Base-by-base conservation (phyloP, 2,888 invertebrate genomes). In the Eupithecia vulgata region DNA sequence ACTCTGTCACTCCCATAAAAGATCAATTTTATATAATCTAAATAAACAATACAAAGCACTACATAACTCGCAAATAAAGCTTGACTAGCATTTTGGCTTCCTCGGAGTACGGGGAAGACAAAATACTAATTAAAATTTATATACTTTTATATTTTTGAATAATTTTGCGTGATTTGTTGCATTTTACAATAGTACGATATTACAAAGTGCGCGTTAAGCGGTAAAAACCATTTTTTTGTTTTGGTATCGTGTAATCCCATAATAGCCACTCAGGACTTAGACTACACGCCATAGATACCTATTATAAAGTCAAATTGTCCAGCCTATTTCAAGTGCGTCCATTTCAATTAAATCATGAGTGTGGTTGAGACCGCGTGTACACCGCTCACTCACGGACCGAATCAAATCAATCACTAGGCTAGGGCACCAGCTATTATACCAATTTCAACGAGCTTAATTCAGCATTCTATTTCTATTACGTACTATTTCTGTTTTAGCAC, bases 321-420 rank as follows among this genome's bases (percentile, higher is more conserved):
- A 75, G 76, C 80, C 82, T 79, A 83, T 83, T 86, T 85, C 83
- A 85, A 85, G 86, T 84, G 85, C 87, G 89, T 85, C 87, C 87
- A 85, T 88, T 91, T 91, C 90, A 91, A 92, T 92, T 92, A 91
- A 91, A 90, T 86, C 87, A 87, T 84, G 86, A 83, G 85, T 84
- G 82, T 79, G 81, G 81, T 81, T 80, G 67, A 81, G 83, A 82
- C 81, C 85, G 78, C 85, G 87, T 87, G 85, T 85, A 85, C 85
- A 87, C 84, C 83, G 83, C 85, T 85, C 83, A 83, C 81, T 74
- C 64, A 71, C 57, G 13, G 73, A 83, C 79, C 74, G 79, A 81
- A 81, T 82, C 78, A 76, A 85, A 79, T 71, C 25, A 57, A 25
- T 57, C 57, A 57, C 57, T 25, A 25, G 25, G 25, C 57, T 52